Conservation (phyloP, 1,140 invertebrate genomes). For the Drosophila tani region DNA sequence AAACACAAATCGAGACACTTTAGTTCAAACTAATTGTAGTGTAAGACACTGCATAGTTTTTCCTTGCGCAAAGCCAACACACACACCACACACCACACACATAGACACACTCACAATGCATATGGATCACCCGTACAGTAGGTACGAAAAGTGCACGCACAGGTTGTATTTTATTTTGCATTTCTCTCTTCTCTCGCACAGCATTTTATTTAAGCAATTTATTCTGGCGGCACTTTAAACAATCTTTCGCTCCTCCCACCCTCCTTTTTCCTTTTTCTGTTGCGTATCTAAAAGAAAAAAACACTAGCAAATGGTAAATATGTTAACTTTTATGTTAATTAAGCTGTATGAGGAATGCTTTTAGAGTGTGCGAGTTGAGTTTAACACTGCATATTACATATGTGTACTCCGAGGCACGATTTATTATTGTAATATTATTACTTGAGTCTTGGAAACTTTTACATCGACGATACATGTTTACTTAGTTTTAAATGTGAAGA, state of each 20-base stretch:
- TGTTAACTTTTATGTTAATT: constrained; percentile 61
- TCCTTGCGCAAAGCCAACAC: constrained; percentile 54
- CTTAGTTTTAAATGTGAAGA: constrained; percentile 71
- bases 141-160: constrained; percentile 64
- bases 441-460: constrained; percentile 65
- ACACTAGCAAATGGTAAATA: constrained; percentile 61
- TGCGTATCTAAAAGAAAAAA: constrained; percentile 27
- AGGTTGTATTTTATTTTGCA: constrained; percentile 74
- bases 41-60: constrained; percentile 81
- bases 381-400: constrained; percentile 53
- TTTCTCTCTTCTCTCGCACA: constrained; percentile 62
- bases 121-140: constrained; percentile 51
- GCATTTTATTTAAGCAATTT: constrained; percentile 56
- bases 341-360: constrained; percentile 51
- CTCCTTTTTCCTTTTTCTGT: constrained; percentile 13
- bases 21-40: constrained; percentile 82
- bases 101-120: constrained; percentile 33
- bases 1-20: constrained; percentile 77
- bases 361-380: constrained; percentile 62
- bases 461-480: constrained; percentile 73
- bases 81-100: constrained; percentile 27
- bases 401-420: constrained; percentile 59
- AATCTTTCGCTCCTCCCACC: constrained; percentile 27
- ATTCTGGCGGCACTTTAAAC: constrained; percentile 40
- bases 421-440: constrained; percentile 69